These are phyloP conservation scores for Cydia splendana DNA, from an alignment of 1,140 invertebrate genomes.

Conservation along the genomic window DNA sequence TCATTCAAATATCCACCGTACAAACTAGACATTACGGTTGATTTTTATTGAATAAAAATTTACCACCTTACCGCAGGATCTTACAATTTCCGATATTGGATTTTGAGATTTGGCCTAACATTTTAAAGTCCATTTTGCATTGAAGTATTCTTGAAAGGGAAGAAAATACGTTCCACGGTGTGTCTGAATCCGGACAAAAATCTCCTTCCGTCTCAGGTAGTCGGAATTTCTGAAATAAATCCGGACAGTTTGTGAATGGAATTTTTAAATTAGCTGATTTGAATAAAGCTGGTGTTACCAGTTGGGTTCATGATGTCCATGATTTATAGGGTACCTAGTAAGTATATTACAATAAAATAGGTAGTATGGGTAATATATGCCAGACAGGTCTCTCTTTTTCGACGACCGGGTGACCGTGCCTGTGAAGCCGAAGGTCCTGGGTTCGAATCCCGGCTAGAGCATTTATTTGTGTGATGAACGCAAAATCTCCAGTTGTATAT, in stretches of 20 bases:
- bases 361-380: not conserved
- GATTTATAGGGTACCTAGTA: not conserved
- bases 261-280: constrained; percentile 32
- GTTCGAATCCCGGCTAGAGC: no score
- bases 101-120: not conserved
- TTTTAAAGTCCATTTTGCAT: constrained; percentile 7
- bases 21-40: not conserved
- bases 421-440: no score
- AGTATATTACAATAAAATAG: not conserved
- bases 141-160: not conserved
- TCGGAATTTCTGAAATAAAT: constrained; percentile 32
- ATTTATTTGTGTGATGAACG: no score
- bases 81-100: not conserved
- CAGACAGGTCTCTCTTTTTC: not conserved
- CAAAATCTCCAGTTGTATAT: not conserved
- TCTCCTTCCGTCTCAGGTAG: constrained; percentile 31
- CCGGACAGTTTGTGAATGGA: constrained; percentile 32
- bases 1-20: not conserved
- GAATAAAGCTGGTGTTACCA: constrained; percentile 3
- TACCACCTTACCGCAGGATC: constrained; percentile 12
- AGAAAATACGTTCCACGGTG: constrained; percentile 26
- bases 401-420: no score
- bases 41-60: not conserved
- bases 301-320: not conserved
- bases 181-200: constrained; percentile 22